phyloP scores from a whole-genome alignment of 2,113 vertebrate species.

The Tympanuchus pallidicinctus region DNA sequence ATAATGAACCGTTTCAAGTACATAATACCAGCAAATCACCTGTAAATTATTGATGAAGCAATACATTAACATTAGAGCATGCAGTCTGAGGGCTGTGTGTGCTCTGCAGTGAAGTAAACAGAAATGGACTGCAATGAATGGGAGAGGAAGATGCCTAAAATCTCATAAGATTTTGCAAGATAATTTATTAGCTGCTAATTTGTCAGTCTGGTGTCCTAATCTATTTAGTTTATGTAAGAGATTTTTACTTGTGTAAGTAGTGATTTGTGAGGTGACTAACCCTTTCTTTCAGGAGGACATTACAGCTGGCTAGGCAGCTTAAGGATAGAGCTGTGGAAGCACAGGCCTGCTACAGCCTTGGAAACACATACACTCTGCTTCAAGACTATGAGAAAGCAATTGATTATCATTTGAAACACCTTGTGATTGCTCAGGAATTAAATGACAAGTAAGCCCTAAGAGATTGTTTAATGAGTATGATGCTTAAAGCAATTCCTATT shows the following conservation, averaged over 20 bases:
- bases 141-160: background rate
- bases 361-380: slow-evolving; percentile 94
- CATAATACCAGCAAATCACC: background rate
- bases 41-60: background rate
- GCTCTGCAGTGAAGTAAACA: background rate
- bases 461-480: background rate
- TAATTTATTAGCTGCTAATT: background rate
- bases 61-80: background rate
- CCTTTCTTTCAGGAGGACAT: slow-evolving; percentile 82
- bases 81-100: background rate
- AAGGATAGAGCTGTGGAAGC: slow-evolving; percentile 94
- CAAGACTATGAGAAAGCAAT: slow-evolving; percentile 96
- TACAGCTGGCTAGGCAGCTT: slow-evolving; percentile 92
- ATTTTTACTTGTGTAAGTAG: background rate
- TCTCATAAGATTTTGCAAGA: background rate
- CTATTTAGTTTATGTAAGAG: background rate
- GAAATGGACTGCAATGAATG: background rate
- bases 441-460: slow-evolving; percentile 84
- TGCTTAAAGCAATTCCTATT: background rate
- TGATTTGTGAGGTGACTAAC: background rate
- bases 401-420: slow-evolving; percentile 95
- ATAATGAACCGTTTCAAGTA: background rate
- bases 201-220: background rate
- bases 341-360: slow-evolving; percentile 96
- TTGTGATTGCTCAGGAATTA: slow-evolving; percentile 94